Percentiles rank a stretch among this genome's conserved stretches.
Evolutionary conservation across 92 coral and sea anemone species (phyloP).

Genomic region (Epizoanthus stellaris): DNA sequence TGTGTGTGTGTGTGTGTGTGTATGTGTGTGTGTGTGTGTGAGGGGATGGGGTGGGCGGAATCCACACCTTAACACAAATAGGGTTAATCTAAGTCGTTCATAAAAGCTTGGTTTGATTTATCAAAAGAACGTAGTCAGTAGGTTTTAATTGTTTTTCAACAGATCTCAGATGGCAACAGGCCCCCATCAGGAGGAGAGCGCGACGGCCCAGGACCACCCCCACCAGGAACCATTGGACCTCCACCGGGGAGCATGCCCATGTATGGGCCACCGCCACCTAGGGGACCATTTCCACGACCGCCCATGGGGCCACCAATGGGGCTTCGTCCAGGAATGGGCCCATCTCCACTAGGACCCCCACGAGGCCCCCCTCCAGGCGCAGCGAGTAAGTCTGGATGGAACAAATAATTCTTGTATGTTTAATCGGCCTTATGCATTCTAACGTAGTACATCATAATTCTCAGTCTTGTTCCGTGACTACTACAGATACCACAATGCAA

Average conservation of each 20-base stretch:
- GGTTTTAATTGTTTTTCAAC: not conserved
- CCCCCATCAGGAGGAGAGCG: slow-evolving; percentile 39
- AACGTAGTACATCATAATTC: not conserved
- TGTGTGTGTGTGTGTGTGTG: no score
- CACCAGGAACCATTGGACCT: slow-evolving; percentile 25
- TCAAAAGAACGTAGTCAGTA: no score
- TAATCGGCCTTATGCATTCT: not conserved
- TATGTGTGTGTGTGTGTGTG: no score
- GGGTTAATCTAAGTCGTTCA: no score
- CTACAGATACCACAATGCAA: not conserved
- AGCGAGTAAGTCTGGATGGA: slow-evolving; percentile 17
- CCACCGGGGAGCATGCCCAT: slow-evolving; percentile 25
- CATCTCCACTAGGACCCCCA: slow-evolving; percentile 17
- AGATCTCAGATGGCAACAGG: slow-evolving; percentile 29
- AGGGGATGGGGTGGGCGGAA: no score
- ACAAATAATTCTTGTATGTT: not conserved
- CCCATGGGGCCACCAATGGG: slow-evolving; percentile 29
- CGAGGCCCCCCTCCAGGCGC: slow-evolving; percentile 14
- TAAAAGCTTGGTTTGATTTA: no score
- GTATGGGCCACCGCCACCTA: slow-evolving; percentile 4
- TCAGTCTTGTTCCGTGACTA: no score
- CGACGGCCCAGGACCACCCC: slow-evolving; percentile 14
- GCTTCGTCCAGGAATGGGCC: slow-evolving; percentile 24
- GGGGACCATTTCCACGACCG: slow-evolving; percentile 33
- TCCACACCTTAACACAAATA: no score